phyloP scores from a whole-genome alignment of 2,888 invertebrate genomes.

The Luffia ferchaultella region DNA sequence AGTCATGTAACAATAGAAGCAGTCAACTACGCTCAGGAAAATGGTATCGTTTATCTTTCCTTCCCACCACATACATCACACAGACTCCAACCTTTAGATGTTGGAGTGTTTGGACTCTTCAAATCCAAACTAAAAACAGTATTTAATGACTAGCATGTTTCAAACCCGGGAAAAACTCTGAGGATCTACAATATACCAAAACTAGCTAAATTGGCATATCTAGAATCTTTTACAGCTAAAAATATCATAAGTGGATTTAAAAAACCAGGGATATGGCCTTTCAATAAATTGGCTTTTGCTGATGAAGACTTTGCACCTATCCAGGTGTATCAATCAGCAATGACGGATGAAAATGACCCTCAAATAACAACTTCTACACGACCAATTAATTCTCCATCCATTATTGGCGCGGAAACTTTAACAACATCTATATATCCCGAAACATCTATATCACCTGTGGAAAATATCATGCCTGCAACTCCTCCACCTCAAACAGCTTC shows the following conservation, averaged over 20 bases:
- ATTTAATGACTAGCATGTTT: conserved; percentile 21
- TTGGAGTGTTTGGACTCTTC: conserved; percentile 16
- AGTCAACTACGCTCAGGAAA: conserved; percentile 3
- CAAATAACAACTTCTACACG: too few species aligned
- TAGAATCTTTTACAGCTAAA: conserved; percentile 15
- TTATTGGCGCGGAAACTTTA: too few species aligned
- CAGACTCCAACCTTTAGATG: conserved; percentile 24
- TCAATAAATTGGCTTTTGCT: conserved; percentile 2
- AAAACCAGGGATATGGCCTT: conserved; percentile 9
- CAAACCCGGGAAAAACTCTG: conserved; percentile 23
- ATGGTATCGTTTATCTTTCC: conserved; percentile 8
- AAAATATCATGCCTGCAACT: too few species aligned
- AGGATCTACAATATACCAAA: conserved; percentile 22
- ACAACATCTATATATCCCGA: too few species aligned
- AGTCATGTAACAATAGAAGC: conserved; percentile 3
- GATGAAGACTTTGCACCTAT: conserved; percentile 2
- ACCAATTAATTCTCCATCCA: too few species aligned
- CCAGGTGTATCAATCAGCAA: neutral
- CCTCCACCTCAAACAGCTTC: too few species aligned
- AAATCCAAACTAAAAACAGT: conserved; percentile 16
- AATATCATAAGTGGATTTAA: neutral
- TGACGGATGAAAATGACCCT: too few species aligned
- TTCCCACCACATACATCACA: conserved; percentile 22
- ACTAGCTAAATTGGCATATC: conserved; percentile 19
- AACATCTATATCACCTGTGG: too few species aligned